Evolutionary conservation across 2,888 invertebrate genomes (phyloP), one percentile per base, ranked within the genome.

Genomic region (Apamea epomidion): DNA sequence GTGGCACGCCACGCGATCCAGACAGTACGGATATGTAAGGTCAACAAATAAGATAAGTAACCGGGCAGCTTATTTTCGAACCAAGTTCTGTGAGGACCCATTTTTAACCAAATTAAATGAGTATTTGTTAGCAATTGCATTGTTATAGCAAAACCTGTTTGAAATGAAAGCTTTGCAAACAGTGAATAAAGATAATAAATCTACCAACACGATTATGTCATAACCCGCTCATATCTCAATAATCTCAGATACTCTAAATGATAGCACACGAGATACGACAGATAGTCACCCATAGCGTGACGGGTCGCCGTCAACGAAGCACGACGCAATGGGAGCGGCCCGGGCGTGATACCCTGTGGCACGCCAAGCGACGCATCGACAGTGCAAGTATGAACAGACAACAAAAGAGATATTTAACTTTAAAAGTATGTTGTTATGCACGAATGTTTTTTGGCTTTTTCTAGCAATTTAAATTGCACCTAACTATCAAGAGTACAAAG

Each of bases 1-100:
- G 74, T 71, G 69, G 82, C 58, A 82, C 73, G 64, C 76, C 76
- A 76, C 25, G 60, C 67, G 51, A 62, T 69, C 77, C 74, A 69
- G 48, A 16, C 60, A 70, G 29, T 70, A 29, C 65, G 65, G 10
- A 21, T 58, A 18, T 48, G 60, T 81, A 81, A n/a, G 7, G 64
- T 2, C 37, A 76, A 21, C 21, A 12, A 64, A 48, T 42, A 1
- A 48, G 2, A 45, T 32, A 32, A 18, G 12, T 74, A 25, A 45
- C 18, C 10, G 16, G 16, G 48, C 16, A 48, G 16, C 12, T 48
- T 48, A 48, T 48, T 48, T 48, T 16, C 48, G 0, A 48, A 16
- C 48, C 48, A 48, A 48, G 48, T 14, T 14, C 16, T 12, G 48
- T 14, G 48, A 12, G 48, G 14, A 48, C 14, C 3, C 48, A 48